A percentile compares a stretch with the other conserved stretches of the same genome.
These are phyloP conservation scores for Murina feae DNA, from an alignment of 2,113 vertebrate genomes.

Conservation along the genomic window DNA sequence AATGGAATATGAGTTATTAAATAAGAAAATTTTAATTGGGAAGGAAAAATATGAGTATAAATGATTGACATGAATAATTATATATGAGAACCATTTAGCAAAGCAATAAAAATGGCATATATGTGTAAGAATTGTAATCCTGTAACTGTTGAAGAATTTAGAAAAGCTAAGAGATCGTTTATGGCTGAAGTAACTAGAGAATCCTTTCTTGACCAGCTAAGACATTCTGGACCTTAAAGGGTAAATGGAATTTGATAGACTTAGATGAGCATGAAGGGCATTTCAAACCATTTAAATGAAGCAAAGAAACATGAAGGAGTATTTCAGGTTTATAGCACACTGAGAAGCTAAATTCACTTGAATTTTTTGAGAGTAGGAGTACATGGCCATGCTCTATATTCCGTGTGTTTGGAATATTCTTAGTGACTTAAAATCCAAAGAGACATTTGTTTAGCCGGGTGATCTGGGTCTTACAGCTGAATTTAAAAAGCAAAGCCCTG, in stretches of 20 bases:
- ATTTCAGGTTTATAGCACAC: background rate
- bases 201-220: background rate
- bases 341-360: background rate
- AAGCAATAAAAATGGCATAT: background rate
- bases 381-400: background rate
- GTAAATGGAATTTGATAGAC: background rate
- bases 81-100: conserved; percentile 15
- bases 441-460: background rate
- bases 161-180: background rate
- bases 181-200: background rate
- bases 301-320: background rate
- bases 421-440: conserved; percentile 8
- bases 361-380: background rate
- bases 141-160: background rate
- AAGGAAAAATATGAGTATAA: background rate
- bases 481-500: background rate
- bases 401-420: background rate
- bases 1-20: background rate
- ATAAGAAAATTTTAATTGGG: background rate
- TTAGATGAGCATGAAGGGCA: background rate
- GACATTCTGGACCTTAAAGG: background rate
- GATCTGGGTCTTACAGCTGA: background rate
- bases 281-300: background rate
- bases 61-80: background rate
- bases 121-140: background rate